Conservation (phyloP, 2,888 invertebrate genomes). For the Eueremaeus valkanovi region DNA sequence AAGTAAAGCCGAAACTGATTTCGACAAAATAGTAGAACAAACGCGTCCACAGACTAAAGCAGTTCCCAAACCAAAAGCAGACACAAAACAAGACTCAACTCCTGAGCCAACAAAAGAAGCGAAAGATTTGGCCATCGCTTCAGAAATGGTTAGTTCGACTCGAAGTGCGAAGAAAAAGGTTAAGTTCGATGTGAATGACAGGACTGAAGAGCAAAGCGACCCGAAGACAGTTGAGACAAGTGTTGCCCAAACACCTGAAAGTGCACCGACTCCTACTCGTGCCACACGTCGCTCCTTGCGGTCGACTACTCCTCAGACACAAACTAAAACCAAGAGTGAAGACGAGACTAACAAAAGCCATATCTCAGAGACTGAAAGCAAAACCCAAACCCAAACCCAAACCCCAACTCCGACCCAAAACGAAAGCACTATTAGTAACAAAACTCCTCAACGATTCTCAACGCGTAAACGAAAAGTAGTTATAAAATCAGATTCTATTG, state of each 20-base stretch:
- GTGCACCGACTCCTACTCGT: not conserved
- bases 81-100: too few relatives aligned
- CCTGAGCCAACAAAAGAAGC: too few relatives aligned
- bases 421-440: not conserved
- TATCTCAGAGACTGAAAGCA: not conserved
- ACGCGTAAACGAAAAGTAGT: slow-evolving; percentile 22
- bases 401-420: not conserved
- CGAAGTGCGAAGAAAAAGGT: slow-evolving; percentile 25
- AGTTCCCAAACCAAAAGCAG: too few relatives aligned
- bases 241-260: not conserved
- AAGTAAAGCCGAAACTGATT: not conserved
- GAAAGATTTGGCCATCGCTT: not conserved
- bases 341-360: not conserved
- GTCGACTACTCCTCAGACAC: not conserved
- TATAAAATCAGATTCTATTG: not conserved
- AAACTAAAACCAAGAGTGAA: not conserved
- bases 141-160: not conserved
- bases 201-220: not conserved
- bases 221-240: not conserved
- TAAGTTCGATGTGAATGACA: slow-evolving; percentile 22
- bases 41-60: not conserved
- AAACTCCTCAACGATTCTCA: slow-evolving; percentile 27
- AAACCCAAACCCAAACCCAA: too few relatives aligned
- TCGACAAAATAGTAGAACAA: not conserved
- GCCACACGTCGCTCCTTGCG: slow-evolving; percentile 3